Evolutionary conservation across 2,888 invertebrate genomes (phyloP).

Genomic region (Noctua janthe): DNA sequence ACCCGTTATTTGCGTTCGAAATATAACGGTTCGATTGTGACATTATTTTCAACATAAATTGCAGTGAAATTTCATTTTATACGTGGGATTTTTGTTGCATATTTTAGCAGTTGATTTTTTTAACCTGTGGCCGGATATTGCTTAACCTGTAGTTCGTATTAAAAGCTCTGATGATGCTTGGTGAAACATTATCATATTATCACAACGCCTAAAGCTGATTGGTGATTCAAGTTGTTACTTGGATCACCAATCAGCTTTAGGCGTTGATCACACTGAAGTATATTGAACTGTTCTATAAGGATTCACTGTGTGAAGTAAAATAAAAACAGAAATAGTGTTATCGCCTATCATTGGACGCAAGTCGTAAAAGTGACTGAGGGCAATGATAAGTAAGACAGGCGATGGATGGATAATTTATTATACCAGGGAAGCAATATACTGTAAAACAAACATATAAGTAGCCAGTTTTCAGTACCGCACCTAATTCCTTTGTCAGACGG

Average conservation of each 20-base stretch:
- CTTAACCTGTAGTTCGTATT: slow-evolving; percentile 3
- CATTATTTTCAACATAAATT: slow-evolving; percentile 36
- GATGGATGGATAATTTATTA: slow-evolving; percentile 45
- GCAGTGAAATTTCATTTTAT: slow-evolving; percentile 12
- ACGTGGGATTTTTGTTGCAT: slow-evolving; percentile 24
- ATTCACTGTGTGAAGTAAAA: slow-evolving; percentile 24
- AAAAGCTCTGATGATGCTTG: neutral
- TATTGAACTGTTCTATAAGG: neutral
- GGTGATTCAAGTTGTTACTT: too few species aligned
- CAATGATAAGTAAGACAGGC: slow-evolving; percentile 36
- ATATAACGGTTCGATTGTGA: slow-evolving; percentile 36
- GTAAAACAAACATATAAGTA: slow-evolving; percentile 17
- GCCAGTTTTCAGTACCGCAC: slow-evolving; percentile 26
- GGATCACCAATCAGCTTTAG: too few species aligned
- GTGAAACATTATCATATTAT: neutral
- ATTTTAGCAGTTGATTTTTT: slow-evolving; percentile 16
- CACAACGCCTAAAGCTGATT: neutral
- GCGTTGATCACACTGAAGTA: neutral
- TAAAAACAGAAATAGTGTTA: slow-evolving; percentile 39
- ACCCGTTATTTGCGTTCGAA: slow-evolving; percentile 38
- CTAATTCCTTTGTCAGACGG: slow-evolving; percentile 27
- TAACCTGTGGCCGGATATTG: neutral
- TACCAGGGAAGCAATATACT: slow-evolving; percentile 12
- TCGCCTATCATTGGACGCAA: slow-evolving; percentile 37
- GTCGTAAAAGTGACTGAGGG: slow-evolving; percentile 46